Conservation (phyloP, 2,888 invertebrate species). For the Choreutis nemorana region DNA sequence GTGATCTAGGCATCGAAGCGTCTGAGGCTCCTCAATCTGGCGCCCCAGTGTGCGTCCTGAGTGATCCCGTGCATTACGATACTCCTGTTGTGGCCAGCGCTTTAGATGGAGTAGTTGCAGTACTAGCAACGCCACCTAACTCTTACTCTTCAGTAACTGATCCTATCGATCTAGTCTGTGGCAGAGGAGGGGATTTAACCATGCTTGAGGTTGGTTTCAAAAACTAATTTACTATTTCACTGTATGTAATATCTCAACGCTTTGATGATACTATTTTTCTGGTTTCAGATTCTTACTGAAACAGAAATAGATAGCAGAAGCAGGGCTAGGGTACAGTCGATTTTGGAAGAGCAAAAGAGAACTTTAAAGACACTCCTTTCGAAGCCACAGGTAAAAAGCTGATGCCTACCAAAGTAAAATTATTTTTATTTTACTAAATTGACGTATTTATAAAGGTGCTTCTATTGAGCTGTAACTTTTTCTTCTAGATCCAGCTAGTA, state of each 20-base stretch:
- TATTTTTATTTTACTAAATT: too few species aligned
- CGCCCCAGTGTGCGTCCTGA: constrained; percentile 43
- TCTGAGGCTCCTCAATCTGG: constrained; percentile 36
- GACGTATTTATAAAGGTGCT: neutral
- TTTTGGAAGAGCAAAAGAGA: constrained; percentile 78
- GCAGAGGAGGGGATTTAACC: constrained; percentile 78
- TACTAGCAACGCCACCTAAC: constrained; percentile 77
- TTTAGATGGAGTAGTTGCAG: constrained; percentile 55
- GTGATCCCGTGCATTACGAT: constrained; percentile 67
- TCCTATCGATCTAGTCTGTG: constrained; percentile 82
- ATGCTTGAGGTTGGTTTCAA: constrained; percentile 69
- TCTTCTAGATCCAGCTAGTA: constrained; percentile 74
- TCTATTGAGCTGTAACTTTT: constrained; percentile 3
- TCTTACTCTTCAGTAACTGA: constrained; percentile 82
- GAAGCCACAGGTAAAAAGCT: constrained; percentile 71
- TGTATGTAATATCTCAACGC: too few species aligned
- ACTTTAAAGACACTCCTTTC: constrained; percentile 79
- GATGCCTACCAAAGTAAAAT: constrained; percentile 7
- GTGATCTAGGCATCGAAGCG: constrained; percentile 70
- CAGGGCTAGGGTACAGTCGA: constrained; percentile 67
- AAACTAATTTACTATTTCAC: neutral
- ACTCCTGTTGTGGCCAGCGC: constrained; percentile 41
- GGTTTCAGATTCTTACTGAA: constrained; percentile 67
- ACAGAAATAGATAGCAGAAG: constrained; percentile 71
- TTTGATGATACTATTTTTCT: constrained; percentile 1